These are phyloP conservation scores for Syngnathoides biaculeatus DNA, from an alignment of 2,113 vertebrate genomes.

Conservation along the genomic window DNA sequence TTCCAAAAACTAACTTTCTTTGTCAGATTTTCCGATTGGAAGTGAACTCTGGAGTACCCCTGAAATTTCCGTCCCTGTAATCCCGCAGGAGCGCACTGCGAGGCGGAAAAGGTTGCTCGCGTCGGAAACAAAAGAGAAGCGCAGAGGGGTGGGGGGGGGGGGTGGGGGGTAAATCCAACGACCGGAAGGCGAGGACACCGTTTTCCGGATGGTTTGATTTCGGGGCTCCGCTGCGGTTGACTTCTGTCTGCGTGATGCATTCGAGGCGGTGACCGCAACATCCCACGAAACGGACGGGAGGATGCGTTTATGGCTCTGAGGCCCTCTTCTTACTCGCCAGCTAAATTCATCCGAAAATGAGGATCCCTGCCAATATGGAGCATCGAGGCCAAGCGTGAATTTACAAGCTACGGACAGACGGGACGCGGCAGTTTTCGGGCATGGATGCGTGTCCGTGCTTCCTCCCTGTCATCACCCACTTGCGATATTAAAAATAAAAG, in stretches of 20 bases:
- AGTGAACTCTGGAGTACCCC: conserved; percentile 8
- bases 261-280: conserved; percentile 88
- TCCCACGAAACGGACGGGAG: conserved; percentile 81
- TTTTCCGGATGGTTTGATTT: conserved; percentile 64
- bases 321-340: conserved; percentile 36
- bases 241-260: conserved; percentile 80
- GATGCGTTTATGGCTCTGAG: conserved; percentile 30
- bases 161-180: conserved; percentile 24
- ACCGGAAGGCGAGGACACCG: conserved; percentile 2
- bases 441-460: conserved; percentile 23
- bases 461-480: conserved; percentile 76
- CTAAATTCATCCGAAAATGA: conserved; percentile 65
- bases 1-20: too few species aligned
- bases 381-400: conserved; percentile 68
- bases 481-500: conserved; percentile 83
- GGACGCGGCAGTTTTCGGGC: conserved; percentile 28
- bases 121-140: conserved; percentile 11
- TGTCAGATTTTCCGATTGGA: background rate
- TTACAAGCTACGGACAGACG: conserved; percentile 44
- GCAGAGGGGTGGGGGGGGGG: too few species aligned
- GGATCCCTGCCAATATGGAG: conserved; percentile 70
- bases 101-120: conserved; percentile 27
- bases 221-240: conserved; percentile 71
- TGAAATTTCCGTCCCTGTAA: too few species aligned
- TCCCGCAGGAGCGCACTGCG: conserved; percentile 6